phyloP scores from a whole-genome alignment of 2,888 invertebrate species.

The Sarcophaga rosellei region DNA sequence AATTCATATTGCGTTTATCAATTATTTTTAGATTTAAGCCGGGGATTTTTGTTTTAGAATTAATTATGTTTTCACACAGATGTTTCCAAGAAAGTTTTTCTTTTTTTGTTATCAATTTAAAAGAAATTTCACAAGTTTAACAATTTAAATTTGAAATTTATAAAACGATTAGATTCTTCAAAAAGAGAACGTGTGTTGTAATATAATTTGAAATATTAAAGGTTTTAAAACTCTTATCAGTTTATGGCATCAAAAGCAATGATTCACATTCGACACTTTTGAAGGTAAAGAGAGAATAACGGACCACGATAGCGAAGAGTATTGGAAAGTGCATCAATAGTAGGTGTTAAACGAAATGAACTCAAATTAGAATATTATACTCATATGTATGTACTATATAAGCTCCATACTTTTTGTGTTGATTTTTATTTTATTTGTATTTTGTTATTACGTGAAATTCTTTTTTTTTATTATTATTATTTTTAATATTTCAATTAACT shows the following conservation, averaged over 20 bases:
- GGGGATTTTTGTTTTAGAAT: neutral
- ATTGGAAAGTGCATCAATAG: neutral
- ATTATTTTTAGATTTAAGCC: neutral
- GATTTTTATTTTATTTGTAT: neutral
- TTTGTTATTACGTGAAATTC: conserved; percentile 23
- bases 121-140: neutral
- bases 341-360: conserved; percentile 45
- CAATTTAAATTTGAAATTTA: neutral
- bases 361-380: neutral
- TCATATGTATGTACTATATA: neutral
- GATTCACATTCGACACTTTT: neutral
- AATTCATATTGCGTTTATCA: too few species aligned
- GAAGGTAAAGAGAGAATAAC: neutral
- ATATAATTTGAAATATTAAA: neutral
- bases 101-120: neutral
- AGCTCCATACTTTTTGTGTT: conserved; percentile 31
- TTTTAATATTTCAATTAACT: conserved; percentile 7
- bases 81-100: neutral
- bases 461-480: conserved; percentile 1
- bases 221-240: neutral
- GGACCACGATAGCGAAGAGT: neutral
- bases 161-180: too few species aligned
- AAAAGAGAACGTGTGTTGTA: neutral
- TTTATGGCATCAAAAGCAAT: neutral
- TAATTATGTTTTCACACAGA: neutral